A percentile compares a stretch with the other conserved stretches of the same genome.
Evolutionary conservation across 92 coral and sea anemone genomes (phyloP).

Genomic region (Parazoanthus darwini): DNA sequence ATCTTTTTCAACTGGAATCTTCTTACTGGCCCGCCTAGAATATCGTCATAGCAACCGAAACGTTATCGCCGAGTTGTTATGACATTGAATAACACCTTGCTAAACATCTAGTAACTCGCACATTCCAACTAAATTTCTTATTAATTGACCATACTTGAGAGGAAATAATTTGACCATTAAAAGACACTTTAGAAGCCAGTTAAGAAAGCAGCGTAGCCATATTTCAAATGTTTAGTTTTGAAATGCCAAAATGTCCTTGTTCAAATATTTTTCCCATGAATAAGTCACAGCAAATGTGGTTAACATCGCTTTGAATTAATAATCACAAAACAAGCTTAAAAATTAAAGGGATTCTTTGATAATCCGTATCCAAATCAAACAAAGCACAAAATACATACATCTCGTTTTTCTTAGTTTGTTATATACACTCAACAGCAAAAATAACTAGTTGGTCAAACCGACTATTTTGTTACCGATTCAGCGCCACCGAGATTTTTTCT

Average conservation of each 20-base stretch:
- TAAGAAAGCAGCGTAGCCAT: neutral
- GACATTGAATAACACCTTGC: slow-evolving; percentile 18
- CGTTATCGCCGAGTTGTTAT: slow-evolving; percentile 19
- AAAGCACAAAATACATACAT: neutral
- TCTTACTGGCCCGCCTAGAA: slow-evolving; percentile 12
- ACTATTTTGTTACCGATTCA: neutral
- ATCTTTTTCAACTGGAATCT: neutral
- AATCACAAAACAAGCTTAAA: slow-evolving; percentile 33
- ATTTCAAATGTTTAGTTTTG: neutral
- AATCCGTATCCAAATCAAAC: slow-evolving; percentile 11
- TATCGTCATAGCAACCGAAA: slow-evolving; percentile 17
- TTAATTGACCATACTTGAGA: neutral
- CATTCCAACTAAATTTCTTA: neutral
- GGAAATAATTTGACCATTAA: neutral
- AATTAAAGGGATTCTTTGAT: slow-evolving; percentile 39
- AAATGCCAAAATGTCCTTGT: neutral
- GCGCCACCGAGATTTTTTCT: too few relatives aligned
- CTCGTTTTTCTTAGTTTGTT: neutral
- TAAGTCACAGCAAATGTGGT: neutral
- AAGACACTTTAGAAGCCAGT: neutral
- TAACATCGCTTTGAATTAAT: slow-evolving; percentile 16
- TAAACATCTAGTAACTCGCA: slow-evolving; percentile 15
- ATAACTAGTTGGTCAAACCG: neutral
- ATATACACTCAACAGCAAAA: neutral
- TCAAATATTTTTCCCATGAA: neutral